phyloP scores from a whole-genome alignment of 2,113 vertebrate genomes.

The Puffinus mauretanicus region DNA sequence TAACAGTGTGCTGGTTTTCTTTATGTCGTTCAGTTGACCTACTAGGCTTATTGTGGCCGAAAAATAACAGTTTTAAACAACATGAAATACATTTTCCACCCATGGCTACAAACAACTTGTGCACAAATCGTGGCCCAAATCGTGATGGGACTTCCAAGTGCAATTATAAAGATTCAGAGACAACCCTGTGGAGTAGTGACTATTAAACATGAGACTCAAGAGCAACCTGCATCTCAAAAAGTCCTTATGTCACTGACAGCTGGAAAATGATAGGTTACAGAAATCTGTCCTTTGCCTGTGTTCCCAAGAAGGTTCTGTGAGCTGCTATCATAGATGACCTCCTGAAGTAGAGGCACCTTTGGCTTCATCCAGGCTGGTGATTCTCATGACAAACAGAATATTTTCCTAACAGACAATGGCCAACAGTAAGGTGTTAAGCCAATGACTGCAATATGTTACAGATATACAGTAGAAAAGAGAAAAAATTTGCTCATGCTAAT shows the following conservation, averaged over 20 bases:
- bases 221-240: neutral
- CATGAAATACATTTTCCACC: neutral
- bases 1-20: neutral
- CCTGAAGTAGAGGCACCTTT: neutral
- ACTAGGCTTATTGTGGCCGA: neutral
- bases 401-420: neutral
- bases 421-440: neutral
- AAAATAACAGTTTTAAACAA: neutral
- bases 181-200: neutral
- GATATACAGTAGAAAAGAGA: neutral
- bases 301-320: neutral
- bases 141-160: neutral
- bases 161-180: neutral
- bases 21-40: neutral
- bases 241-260: neutral
- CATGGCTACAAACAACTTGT: neutral
- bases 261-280: neutral
- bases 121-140: neutral
- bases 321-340: neutral
- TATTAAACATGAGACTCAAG: neutral
- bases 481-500: neutral
- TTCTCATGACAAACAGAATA: neutral
- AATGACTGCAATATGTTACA: neutral
- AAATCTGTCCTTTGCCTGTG: neutral
- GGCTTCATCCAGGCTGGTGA: neutral